Percentiles rank a stretch among this genome's conserved stretches.
phyloP scores from a whole-genome alignment of 2,888 invertebrate species.

The Apocheima hispidaria region DNA sequence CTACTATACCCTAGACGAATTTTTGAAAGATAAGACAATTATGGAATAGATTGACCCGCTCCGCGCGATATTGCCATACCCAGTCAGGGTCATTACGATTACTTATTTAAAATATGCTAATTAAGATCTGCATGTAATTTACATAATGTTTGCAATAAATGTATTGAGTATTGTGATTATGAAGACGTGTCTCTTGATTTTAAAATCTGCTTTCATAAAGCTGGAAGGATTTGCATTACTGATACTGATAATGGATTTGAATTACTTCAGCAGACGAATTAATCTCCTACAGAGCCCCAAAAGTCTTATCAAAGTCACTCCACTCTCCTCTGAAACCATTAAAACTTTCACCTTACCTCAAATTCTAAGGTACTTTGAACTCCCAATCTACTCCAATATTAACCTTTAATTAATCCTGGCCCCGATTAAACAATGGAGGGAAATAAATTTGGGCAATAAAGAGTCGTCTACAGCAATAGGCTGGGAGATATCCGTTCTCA shows the following conservation, averaged over 20 bases:
- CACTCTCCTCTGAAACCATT: conserved; percentile 24
- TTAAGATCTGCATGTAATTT: too few relatives aligned
- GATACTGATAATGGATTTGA: too few relatives aligned
- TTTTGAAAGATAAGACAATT: too few relatives aligned
- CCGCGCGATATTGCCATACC: too few relatives aligned
- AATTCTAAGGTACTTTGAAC: conserved; percentile 26
- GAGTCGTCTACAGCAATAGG: conserved; percentile 38
- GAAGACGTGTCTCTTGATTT: not conserved
- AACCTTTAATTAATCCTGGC: conserved; percentile 30
- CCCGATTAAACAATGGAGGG: conserved; percentile 46
- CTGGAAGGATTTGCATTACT: too few relatives aligned
- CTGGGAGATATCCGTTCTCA: conserved; percentile 40
- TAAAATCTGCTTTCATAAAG: not conserved
- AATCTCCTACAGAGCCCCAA: conserved; percentile 14
- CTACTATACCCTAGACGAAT: too few relatives aligned
- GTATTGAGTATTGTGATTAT: not conserved
- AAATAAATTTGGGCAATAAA: conserved; percentile 43
- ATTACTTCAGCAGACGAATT: conserved; percentile 11
- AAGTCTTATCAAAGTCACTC: conserved; percentile 25
- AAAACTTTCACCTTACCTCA: conserved; percentile 28
- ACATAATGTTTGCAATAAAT: too few relatives aligned
- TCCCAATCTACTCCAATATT: conserved; percentile 29
- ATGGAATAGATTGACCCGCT: too few relatives aligned
- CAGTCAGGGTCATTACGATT: too few relatives aligned
- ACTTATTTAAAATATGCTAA: too few relatives aligned